These are phyloP conservation scores for Spilogale gracilis DNA, from an alignment of 2,113 vertebrate species.

Conservation along the genomic window DNA sequence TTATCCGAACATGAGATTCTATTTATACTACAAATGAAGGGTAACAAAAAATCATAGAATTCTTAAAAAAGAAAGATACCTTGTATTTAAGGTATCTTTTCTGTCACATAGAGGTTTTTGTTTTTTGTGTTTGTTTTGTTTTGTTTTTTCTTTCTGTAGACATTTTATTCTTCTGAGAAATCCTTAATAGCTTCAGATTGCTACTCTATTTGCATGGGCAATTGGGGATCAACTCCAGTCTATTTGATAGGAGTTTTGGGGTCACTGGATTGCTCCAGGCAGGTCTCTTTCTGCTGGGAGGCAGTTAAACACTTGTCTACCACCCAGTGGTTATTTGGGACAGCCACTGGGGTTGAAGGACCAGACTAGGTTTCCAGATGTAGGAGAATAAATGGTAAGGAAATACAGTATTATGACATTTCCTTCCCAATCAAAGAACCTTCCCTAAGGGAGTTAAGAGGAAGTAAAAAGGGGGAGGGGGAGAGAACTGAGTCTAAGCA, in stretches of 20 bases:
- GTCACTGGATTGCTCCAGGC: not conserved
- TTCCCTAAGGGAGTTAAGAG: slow-evolving; percentile 43
- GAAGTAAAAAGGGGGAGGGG: not conserved
- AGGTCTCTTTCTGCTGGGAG: not conserved
- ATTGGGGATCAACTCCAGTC: not conserved
- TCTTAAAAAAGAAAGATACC: not conserved
- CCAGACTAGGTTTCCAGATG: slow-evolving; percentile 20
- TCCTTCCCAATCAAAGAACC: slow-evolving; percentile 35
- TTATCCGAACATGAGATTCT: not conserved
- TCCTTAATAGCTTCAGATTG: slow-evolving; percentile 12
- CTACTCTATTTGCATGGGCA: not conserved
- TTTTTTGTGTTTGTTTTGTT: not conserved
- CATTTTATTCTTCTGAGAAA: slow-evolving; percentile 21
- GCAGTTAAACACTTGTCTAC: not conserved
- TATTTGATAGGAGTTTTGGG: not conserved
- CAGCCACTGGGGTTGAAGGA: not conserved
- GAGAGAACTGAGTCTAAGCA: slow-evolving; percentile 5
- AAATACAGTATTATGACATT: slow-evolving; percentile 50
- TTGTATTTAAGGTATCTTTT: not conserved
- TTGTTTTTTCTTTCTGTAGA: not conserved
- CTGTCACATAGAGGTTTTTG: not conserved
- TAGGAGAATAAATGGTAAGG: slow-evolving; percentile 52
- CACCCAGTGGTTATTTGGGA: not conserved
- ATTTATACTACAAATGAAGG: not conserved
- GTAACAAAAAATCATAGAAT: not conserved